These are phyloP conservation scores for Daphoenositta chrysoptera DNA, from an alignment of 2,113 vertebrate genomes.

Conservation along the genomic window DNA sequence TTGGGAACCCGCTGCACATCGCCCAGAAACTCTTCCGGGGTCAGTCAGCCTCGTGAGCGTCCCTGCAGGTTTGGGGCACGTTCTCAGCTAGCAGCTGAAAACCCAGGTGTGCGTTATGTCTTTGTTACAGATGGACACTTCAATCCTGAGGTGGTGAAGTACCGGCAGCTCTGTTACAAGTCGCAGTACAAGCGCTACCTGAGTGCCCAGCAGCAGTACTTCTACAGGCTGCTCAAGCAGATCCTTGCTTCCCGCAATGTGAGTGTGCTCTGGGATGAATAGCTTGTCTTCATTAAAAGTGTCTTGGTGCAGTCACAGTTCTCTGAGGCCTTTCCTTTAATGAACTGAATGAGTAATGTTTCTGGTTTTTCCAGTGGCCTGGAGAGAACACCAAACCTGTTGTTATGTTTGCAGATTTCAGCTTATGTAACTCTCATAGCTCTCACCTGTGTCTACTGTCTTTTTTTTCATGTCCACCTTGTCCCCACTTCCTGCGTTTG, in stretches of 20 bases:
- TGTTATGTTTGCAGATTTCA: not conserved
- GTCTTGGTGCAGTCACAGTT: not conserved
- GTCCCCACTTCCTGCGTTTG: not conserved
- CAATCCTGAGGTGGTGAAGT: constrained; percentile 96
- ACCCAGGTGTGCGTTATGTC: not conserved
- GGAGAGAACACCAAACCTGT: accelerated
- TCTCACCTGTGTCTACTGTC: not conserved
- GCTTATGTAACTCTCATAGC: not conserved
- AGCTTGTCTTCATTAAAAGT: not conserved
- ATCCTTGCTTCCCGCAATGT: constrained; percentile 93
- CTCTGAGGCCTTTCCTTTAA: not conserved
- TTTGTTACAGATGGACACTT: constrained; percentile 86
- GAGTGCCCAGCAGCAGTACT: constrained; percentile 91
- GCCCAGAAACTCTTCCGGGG: constrained; percentile 95
- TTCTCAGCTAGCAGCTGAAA: not conserved
- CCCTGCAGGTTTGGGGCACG: accelerated
- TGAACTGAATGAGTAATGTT: not conserved
- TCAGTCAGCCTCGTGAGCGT: not conserved
- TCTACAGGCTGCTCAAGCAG: constrained; percentile 90
- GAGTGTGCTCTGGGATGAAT: not conserved
- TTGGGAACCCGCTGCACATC: constrained; percentile 91
- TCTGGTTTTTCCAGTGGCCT: not conserved
- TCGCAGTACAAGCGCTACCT: constrained; percentile 91
- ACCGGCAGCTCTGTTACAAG: constrained; percentile 90
- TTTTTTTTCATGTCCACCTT: not conserved